Evolutionary conservation across 2,888 invertebrate genomes (phyloP), one percentile per base, ranked within the genome.

Genomic region (Lepidochitona cinerea): DNA sequence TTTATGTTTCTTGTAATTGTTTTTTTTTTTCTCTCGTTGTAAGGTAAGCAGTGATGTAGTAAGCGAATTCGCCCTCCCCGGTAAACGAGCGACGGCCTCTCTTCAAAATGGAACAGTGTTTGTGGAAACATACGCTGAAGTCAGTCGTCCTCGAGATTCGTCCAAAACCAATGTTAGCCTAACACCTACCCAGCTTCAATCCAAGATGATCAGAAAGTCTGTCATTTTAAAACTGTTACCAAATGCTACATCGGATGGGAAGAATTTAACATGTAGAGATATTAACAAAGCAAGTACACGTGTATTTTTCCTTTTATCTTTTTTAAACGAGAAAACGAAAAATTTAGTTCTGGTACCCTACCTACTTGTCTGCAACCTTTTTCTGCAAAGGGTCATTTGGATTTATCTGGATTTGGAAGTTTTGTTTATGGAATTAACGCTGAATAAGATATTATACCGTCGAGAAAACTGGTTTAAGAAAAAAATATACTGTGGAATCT

Each of bases 211-310:
- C 65, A 76, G 76, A 32, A 77, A 75, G 12, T 79, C 74, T 0
- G 82, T 78, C 7, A 70, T 83, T 14, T 67, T 73, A 3, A 29
- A 53, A 0, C 35, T 77, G 3, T 41, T 84, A n/a, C 80, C 81
- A 9, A 71, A 74, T 37, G 71, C 74, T 0, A 12, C 54, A 18
- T 53, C 64, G 7, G 54, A 65, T 0, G 53, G 33, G 5, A 23
- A 35, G 9, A 76, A 75, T 52, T 23, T 73, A 7, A 79, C 83
- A 0, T 85, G 84, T 71, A 71, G 66, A 64, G 76, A 79, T 32
- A 36, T 82, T 9, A 84, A 84, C 29, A 37, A 81, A 81, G 83
- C 82, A 76, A 64, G 41, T 66, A 9, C n/a, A 12, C 23, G 49
- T 18, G 49, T 49, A n/a, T 49, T 49, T 23, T 49, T 49, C 18